Percentiles rank a stretch among this genome's conserved stretches.
Evolutionary conservation across 2,888 invertebrate species (phyloP).

Genomic region (Parasteatoda lunata): DNA sequence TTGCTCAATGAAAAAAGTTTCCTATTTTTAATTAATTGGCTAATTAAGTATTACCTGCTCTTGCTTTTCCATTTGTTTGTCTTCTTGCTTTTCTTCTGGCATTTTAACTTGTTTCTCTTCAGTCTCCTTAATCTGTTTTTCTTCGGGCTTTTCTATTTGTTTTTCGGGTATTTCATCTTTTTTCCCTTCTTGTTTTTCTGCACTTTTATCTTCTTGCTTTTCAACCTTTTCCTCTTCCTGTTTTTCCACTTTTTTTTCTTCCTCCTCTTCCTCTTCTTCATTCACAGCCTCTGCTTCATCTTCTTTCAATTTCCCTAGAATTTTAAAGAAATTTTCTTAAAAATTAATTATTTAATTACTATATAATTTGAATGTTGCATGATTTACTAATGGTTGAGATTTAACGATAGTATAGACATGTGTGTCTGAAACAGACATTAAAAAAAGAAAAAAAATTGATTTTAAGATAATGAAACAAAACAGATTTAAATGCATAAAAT

Average conservation of each 20-base stretch:
- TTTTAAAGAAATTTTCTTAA: background rate
- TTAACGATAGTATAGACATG: background rate
- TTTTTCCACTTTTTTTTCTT: constrained; percentile 17
- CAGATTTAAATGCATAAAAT: too few species aligned
- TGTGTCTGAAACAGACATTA: background rate
- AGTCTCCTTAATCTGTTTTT: too few species aligned
- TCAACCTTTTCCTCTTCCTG: background rate
- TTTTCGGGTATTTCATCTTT: too few species aligned
- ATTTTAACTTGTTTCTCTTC: too few species aligned
- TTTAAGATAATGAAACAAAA: too few species aligned
- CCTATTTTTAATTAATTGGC: too few species aligned
- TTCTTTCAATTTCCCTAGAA: constrained; percentile 50
- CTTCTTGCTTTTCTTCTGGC: background rate
- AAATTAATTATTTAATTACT: too few species aligned
- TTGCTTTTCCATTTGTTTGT: constrained; percentile 3
- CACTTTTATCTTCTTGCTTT: background rate
- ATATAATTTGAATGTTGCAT: too few species aligned
- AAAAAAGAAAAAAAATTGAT: background rate
- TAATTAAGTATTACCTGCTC: background rate
- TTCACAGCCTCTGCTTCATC: constrained; percentile 38
- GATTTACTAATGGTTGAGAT: background rate
- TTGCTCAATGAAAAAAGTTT: too few species aligned
- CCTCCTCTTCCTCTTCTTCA: constrained; percentile 45
- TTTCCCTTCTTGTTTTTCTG: background rate
- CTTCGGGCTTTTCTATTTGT: too few species aligned